Conservation (phyloP, 2,888 invertebrate species). For the Eilema depressum region DNA sequence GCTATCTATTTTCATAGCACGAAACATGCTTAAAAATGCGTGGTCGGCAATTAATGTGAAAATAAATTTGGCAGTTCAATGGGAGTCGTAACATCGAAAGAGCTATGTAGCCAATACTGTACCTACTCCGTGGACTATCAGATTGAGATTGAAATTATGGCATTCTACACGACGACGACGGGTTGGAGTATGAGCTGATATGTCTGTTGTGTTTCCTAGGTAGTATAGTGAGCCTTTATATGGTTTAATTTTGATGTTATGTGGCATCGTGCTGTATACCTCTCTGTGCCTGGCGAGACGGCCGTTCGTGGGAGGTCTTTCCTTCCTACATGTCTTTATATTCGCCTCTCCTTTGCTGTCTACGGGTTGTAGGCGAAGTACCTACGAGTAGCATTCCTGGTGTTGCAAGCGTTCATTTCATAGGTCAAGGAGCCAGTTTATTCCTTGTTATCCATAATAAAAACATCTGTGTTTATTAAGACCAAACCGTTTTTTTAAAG, state of each 20-base stretch:
- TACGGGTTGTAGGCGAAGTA: neutral
- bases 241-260: too few species aligned
- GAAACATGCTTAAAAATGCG: slow-evolving; percentile 16
- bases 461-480: neutral
- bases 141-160: neutral
- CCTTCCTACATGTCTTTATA: neutral
- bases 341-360: neutral
- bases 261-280: too few species aligned
- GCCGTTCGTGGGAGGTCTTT: too few species aligned
- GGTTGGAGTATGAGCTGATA: neutral
- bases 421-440: neutral
- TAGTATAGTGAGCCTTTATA: too few species aligned
- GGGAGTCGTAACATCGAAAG: neutral
- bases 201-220: neutral
- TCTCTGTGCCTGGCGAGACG: too few species aligned
- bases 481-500: neutral
- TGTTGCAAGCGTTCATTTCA: neutral
- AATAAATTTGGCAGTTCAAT: slow-evolving; percentile 13
- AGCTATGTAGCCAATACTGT: neutral
- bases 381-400: neutral
- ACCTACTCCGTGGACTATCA: neutral
- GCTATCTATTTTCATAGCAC: slow-evolving; percentile 18
- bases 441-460: neutral
- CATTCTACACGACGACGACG: neutral
- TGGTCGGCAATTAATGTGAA: slow-evolving; percentile 18